Evolutionary conservation across 2,113 vertebrate species (phyloP), one percentile per base, ranked within the genome.

Genomic region (Electrona antarctica): DNA sequence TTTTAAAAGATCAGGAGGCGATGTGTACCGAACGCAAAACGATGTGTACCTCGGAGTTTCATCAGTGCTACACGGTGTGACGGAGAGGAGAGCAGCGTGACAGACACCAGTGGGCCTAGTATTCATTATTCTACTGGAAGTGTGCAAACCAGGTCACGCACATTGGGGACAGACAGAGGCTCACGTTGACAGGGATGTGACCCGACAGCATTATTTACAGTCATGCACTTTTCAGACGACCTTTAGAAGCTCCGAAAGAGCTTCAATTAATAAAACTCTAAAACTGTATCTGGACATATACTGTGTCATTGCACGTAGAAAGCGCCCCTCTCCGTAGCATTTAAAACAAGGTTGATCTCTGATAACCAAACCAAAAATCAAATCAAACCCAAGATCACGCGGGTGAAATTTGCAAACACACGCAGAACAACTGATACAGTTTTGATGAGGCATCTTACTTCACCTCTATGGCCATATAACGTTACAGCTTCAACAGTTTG

Each of bases 161-260:
- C 21, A 45, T 52, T n/a, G 33, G 33, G 33, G 33, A 41, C 33
- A 41, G 33, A 41, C 33, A 41, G 59, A 59, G 64, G 54, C 67
- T 68, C 78, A 74, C 29, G 12, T 52, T 61, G 72, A 67, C 65
- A 52, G 64, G 73, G 80, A 60, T 73, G 2, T 75, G 69, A 81
- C 73, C 74, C 63, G 77, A 70, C 55, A 70, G 76, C 79, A 67
- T 74, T 85, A 85, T 91, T 82, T 91, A 91, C 85, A 87, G 71
- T 71, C 84, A 85, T 88, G 87, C 81, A 75, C 76, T 86, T 78
- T 63, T 70, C 41, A 73, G 59, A 47, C 67, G 77, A 67, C 72
- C 73, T 67, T 60, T 81, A 78, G 82, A 88, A 88, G 78, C 85
- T 82, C 41, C 6, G 33, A 83, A 79, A 81, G 49, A 21, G 21